These are phyloP conservation scores for Psilopsiagon aymara DNA, from an alignment of 2,113 vertebrate genomes.

Conservation along the genomic window DNA sequence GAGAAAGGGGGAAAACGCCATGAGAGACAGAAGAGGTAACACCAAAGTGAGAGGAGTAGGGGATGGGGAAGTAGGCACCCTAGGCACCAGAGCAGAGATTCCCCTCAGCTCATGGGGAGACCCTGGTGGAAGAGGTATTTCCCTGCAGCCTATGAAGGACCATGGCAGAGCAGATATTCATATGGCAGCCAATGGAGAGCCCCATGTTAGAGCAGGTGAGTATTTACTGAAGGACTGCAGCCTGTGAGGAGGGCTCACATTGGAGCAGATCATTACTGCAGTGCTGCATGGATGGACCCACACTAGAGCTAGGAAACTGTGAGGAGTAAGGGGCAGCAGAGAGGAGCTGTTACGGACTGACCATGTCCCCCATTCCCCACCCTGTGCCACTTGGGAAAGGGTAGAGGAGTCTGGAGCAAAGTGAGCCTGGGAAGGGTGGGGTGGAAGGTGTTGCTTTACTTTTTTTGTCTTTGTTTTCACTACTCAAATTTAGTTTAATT, in stretches of 20 bases:
- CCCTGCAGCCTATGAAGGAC: not conserved
- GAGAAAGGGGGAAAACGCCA: not conserved
- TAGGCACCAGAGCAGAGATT: not conserved
- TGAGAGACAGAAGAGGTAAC: not conserved
- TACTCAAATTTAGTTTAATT: not conserved
- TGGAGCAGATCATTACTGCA: not conserved
- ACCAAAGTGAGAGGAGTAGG: not conserved
- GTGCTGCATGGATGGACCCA: rapidly evolving
- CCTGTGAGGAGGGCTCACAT: not conserved
- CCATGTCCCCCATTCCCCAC: rapidly evolving
- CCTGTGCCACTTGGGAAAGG: rapidly evolving
- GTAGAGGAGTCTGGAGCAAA: not conserved
- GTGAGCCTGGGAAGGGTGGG: not conserved
- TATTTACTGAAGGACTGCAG: not conserved
- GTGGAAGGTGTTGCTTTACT: not conserved
- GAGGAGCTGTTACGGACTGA: not conserved
- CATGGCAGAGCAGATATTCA: rapidly evolving
- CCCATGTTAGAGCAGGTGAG: rapidly evolving
- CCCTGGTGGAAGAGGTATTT: not conserved
- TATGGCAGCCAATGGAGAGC: rapidly evolving
- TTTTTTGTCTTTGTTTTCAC: not conserved
- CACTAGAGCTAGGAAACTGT: not conserved
- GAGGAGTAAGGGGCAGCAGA: not conserved
- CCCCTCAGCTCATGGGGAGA: not conserved
- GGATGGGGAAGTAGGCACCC: rapidly evolving